Evolutionary conservation across 2,888 invertebrate species (phyloP), one percentile per base, ranked within the genome.

Genomic region (Crocallis elinguaria): DNA sequence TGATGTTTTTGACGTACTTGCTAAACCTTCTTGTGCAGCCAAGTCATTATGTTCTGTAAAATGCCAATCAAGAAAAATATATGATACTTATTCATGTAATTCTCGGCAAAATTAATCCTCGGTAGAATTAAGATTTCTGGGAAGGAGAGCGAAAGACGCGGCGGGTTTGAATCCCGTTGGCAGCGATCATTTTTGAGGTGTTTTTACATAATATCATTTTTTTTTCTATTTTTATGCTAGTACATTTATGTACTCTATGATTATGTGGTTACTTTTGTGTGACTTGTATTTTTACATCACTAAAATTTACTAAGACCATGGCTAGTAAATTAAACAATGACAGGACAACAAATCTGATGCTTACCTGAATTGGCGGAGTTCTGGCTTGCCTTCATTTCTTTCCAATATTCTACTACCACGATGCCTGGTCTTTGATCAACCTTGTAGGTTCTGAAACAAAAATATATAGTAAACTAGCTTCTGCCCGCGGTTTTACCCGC

Each of bases 1-100:
- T n/a, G n/a, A n/a, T 13, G 4, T 30, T 30, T 32, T 13, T 41
- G 35, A 51, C 62, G 41, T 62, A 62, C 60, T 60, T 62, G 57
- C 43, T 46, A 53, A 29, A 25, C 32, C 38, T 8, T 60, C 62
- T 36, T 62, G 57, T 3, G 37, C 16, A 14, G 30, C n/a, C 45
- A 33, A 16, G 7, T 43, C 12, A 25, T 57, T 44, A 38, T 41
- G 13, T 39, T 57, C 57, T 60, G 60, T 12, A 54, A 60, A 44
- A 52, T 27, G 13, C 1, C 32, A 27, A 38, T 38, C 29, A 30
- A 33, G 13, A 33, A 36, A 6, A 7, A 25, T 13, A 29, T 11
- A 29, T 11, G n/a, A 12, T 4, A 11, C 3, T 4, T 11, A 1
- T n/a, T 0, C 11, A 29, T 11, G 2, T 29, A 9, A 27, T 2